phyloP scores from a whole-genome alignment of 2,888 invertebrate genomes.

The Agriopis leucophaearia region DNA sequence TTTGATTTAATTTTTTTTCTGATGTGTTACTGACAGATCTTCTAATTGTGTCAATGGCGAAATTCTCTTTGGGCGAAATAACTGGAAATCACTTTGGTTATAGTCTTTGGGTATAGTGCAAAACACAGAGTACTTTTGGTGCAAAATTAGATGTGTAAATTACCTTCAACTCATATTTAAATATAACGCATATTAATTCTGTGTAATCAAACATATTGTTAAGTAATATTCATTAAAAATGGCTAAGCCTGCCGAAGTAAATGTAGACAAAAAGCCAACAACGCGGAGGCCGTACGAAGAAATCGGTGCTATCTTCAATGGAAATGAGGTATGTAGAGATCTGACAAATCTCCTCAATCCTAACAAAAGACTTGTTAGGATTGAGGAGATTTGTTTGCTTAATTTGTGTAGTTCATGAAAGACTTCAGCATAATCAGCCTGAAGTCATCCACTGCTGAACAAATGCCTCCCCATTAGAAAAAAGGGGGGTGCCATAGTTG shows the following conservation, averaged over 20 bases:
- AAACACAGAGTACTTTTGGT: no score
- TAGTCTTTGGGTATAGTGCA: no score
- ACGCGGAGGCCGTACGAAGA: slow-evolving; percentile 84
- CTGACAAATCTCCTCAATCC: no score
- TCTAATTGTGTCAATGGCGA: background rate
- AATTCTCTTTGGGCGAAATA: background rate
- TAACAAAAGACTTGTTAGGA: no score
- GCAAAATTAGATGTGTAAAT: slow-evolving; percentile 6
- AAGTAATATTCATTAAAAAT: background rate
- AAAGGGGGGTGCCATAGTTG: no score
- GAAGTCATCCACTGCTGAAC: no score
- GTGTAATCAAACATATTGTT: background rate
- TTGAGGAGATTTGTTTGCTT: no score
- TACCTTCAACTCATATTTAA: background rate
- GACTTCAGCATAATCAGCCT: no score
- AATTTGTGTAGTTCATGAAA: no score
- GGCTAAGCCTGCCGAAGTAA: slow-evolving; percentile 1
- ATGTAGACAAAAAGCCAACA: slow-evolving; percentile 32
- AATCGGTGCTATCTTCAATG: slow-evolving; percentile 88
- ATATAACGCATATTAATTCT: background rate
- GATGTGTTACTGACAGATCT: background rate
- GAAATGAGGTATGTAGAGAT: slow-evolving; percentile 79
- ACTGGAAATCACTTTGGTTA: background rate
- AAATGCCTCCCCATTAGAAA: no score
- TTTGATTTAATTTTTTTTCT: background rate